Evolutionary conservation across 2,113 vertebrate genomes (phyloP).

Genomic region (Mus spicilegus): DNA sequence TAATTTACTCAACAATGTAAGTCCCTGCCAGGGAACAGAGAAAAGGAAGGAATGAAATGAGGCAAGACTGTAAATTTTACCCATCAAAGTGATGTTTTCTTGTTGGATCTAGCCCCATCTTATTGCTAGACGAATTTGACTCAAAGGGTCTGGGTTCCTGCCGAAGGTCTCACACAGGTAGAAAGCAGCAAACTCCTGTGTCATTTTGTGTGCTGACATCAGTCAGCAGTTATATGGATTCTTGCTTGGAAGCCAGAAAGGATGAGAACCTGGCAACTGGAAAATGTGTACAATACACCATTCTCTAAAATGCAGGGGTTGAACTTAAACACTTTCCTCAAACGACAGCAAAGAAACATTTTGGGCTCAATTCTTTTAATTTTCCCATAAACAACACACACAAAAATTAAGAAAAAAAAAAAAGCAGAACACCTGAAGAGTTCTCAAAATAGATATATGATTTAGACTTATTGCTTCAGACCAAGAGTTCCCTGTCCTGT

Average conservation of each 20-base stretch:
- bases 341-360: conserved; percentile 19
- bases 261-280: neutral
- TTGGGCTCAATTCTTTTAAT: neutral
- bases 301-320: neutral
- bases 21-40: neutral
- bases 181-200: neutral
- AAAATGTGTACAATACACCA: neutral
- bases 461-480: neutral
- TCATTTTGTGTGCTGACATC: too few species aligned
- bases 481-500: neutral
- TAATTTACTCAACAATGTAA: neutral
- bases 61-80: neutral
- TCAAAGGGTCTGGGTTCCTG: neutral
- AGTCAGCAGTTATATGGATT: neutral
- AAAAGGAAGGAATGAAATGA: neutral
- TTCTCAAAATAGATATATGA: neutral
- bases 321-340: neutral
- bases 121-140: neutral
- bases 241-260: neutral
- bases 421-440: neutral
- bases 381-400: neutral
- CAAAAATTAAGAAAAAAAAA: too few species aligned
- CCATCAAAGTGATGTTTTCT: neutral
- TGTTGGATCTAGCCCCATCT: neutral
- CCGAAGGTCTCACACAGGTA: neutral